phyloP scores from a whole-genome alignment of 2,113 vertebrate genomes.

The Synodontis membranacea region DNA sequence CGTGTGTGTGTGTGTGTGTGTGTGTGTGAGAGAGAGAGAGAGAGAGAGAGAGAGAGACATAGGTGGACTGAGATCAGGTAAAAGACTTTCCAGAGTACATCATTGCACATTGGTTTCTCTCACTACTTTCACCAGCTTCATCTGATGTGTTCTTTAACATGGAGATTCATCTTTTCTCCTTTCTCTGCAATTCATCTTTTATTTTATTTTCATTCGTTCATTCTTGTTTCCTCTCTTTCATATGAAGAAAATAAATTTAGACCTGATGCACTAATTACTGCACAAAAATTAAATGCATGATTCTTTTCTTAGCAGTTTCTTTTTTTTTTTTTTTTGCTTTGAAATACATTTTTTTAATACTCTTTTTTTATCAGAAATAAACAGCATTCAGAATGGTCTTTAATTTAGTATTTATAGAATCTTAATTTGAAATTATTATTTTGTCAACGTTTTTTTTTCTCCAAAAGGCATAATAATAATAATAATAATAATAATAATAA shows the following conservation, averaged over 20 bases:
- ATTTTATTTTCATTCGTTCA: neutral
- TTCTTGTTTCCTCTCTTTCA: neutral
- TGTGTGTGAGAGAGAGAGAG: neutral
- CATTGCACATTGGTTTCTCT: neutral
- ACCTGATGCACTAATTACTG: neutral
- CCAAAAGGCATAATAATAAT: neutral
- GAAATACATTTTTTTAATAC: neutral
- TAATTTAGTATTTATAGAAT: neutral
- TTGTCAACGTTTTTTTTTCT: neutral
- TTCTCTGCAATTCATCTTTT: neutral
- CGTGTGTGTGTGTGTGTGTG: neutral
- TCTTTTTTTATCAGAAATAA: neutral
- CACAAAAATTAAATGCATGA: neutral
- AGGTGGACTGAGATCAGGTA: slow-evolving; percentile 17
- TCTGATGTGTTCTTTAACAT: slow-evolving; percentile 39
- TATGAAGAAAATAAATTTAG: neutral
- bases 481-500: neutral
- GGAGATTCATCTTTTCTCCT: slow-evolving; percentile 6
- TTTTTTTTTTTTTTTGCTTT: too few relatives aligned
- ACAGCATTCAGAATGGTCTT: neutral
- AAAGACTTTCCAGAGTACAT: neutral
- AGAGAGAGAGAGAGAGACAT: neutral
- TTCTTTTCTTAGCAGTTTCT: neutral
- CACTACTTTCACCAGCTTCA: neutral
- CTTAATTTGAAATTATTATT: neutral